Conservation (phyloP, 1,140 invertebrate species). For the Lanistes nyassanus region DNA sequence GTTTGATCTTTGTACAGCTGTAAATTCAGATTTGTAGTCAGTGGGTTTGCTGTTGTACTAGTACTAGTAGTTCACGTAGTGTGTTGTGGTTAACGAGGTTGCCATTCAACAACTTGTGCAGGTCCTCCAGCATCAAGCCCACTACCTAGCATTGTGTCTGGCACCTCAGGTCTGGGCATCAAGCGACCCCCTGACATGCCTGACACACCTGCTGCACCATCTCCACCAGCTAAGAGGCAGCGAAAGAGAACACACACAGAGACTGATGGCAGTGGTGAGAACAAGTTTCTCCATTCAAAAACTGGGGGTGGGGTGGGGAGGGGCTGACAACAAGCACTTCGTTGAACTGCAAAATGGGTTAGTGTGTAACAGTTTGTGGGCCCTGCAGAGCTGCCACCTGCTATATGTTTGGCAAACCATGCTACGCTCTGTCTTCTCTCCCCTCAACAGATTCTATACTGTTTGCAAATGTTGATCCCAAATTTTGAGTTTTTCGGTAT, state of each 20-base stretch:
- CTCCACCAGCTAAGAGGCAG: conserved; percentile 5
- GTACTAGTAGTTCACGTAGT: too few species aligned
- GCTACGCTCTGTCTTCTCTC: too few species aligned
- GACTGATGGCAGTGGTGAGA: conserved; percentile 12
- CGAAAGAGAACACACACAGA: background rate
- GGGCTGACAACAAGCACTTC: too few species aligned
- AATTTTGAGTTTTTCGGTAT: too few species aligned
- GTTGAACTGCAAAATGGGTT: too few species aligned
- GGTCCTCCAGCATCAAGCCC: background rate
- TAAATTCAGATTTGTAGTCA: background rate
- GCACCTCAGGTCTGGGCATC: conserved; percentile 22
- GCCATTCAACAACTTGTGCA: background rate
- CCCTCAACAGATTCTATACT: too few species aligned
- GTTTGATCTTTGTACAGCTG: background rate
- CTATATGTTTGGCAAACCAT: too few species aligned
- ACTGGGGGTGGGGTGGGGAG: too few species aligned
- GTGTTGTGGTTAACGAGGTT: background rate
- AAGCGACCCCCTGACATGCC: background rate
- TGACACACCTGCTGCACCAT: background rate
- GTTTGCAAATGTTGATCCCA: too few species aligned
- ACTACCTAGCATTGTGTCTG: conserved; percentile 10
- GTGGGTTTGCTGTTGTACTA: too few species aligned
- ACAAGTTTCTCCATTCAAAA: background rate
- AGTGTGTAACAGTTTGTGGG: too few species aligned
- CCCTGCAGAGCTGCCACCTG: too few species aligned